phyloP scores from a whole-genome alignment of 2,888 invertebrate genomes.

The Didymodactylos carnosus region DNA sequence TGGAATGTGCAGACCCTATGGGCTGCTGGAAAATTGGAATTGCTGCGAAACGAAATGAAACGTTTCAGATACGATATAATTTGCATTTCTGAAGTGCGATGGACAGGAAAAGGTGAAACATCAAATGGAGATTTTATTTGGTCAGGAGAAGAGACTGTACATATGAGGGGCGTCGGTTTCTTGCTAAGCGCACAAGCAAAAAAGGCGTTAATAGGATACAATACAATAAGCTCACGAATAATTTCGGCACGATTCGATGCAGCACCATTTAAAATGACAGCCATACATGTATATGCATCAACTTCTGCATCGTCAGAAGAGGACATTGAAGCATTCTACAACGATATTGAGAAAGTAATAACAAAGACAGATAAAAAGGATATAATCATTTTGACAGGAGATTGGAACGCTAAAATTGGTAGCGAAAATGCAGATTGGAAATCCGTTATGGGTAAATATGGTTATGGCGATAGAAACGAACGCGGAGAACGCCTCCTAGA shows the following conservation, averaged over 20 bases:
- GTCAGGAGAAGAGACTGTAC: background rate
- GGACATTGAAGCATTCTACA: background rate
- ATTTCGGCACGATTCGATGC: no score
- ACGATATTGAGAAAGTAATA: background rate
- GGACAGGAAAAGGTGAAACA: background rate
- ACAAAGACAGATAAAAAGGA: background rate
- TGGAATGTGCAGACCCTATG: background rate
- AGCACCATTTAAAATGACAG: background rate
- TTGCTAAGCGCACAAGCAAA: background rate
- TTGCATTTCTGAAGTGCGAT: background rate
- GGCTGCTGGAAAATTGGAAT: background rate
- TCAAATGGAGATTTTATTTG: background rate
- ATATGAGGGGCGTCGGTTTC: background rate
- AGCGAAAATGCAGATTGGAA: no score
- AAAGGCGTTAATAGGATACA: no score
- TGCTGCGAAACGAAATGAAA: background rate
- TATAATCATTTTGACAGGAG: background rate
- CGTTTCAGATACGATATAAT: background rate
- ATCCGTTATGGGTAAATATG: no score
- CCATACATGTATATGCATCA: background rate
- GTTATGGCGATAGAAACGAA: no score
- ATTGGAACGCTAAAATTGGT: background rate
- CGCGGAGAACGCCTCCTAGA: no score
- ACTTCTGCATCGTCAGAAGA: background rate
- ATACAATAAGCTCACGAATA: no score